Percentiles rank a stretch among this genome's conserved stretches.
These are phyloP conservation scores for Microctonus brassicae DNA, from an alignment of 2,888 invertebrate genomes.

Conservation along the genomic window DNA sequence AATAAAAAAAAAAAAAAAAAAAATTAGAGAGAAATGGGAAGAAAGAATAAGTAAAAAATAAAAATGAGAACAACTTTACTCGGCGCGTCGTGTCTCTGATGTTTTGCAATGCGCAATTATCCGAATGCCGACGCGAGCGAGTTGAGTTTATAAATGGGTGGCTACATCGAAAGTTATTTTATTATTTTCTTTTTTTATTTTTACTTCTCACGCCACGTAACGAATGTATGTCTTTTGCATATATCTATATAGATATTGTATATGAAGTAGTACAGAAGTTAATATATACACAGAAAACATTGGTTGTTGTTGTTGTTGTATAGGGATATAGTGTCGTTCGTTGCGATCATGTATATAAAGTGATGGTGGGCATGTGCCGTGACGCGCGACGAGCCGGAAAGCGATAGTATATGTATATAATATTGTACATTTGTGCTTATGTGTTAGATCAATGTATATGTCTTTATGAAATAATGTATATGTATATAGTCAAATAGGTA, in stretches of 20 bases:
- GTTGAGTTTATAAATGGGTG: slow-evolving; percentile 27
- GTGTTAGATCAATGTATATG: background rate
- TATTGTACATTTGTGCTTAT: background rate
- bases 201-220: slow-evolving; percentile 27
- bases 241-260: slow-evolving; percentile 4
- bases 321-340: slow-evolving; percentile 16
- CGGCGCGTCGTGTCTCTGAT: slow-evolving; percentile 23
- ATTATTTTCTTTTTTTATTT: slow-evolving; percentile 14
- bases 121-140: slow-evolving; percentile 28
- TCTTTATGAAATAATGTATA: no score
- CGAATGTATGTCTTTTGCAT: slow-evolving; percentile 12
- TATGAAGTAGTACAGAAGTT: no score
- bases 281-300: background rate
- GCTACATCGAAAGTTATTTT: slow-evolving; percentile 24
- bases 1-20: background rate
- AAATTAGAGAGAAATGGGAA: background rate
- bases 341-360: slow-evolving; percentile 18
- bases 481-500: no score
- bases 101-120: slow-evolving; percentile 36
- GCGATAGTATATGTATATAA: slow-evolving; percentile 50
- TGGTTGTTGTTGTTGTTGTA: background rate
- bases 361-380: slow-evolving; percentile 43
- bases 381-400: slow-evolving; percentile 60
- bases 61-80: slow-evolving; percentile 12
- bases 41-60: slow-evolving; percentile 1